Conservation (phyloP, 2,888 invertebrate species). For the Phaedon cochleariae region DNA sequence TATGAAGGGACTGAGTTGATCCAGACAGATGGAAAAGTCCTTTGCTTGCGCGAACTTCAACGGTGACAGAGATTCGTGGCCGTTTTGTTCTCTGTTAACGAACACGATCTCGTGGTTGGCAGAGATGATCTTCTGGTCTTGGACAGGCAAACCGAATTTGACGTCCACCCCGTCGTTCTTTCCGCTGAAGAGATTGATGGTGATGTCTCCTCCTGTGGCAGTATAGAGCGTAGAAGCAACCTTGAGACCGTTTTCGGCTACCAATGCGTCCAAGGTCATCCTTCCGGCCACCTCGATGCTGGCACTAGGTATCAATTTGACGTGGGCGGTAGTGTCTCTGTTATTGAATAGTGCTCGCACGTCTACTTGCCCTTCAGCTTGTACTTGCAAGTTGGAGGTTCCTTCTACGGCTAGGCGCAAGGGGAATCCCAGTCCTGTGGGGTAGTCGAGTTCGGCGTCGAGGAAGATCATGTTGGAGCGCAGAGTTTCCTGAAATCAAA, state of each 20-base stretch:
- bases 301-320: constrained; percentile 79
- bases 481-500: constrained; percentile 65
- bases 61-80: constrained; percentile 59
- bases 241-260: constrained; percentile 78
- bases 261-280: constrained; percentile 73
- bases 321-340: constrained; percentile 68
- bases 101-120: constrained; percentile 74
- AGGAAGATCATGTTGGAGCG: constrained; percentile 77
- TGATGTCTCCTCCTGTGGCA: constrained; percentile 78
- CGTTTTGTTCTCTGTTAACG: constrained; percentile 71
- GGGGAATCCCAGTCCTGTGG: constrained; percentile 86
- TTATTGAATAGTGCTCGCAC: constrained; percentile 68
- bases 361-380: constrained; percentile 77
- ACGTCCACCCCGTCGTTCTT: constrained; percentile 71
- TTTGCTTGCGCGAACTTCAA: constrained; percentile 63
- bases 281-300: constrained; percentile 71
- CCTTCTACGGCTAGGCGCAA: constrained; percentile 80
- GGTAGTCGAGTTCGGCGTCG: constrained; percentile 82
- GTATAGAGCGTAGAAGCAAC: constrained; percentile 79
- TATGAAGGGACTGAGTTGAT: constrained; percentile 72
- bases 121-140: constrained; percentile 81
- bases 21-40: constrained; percentile 73
- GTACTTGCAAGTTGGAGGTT: constrained; percentile 76
- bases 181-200: constrained; percentile 64
- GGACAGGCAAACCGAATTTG: constrained; percentile 79